Evolutionary conservation across 2,797 vertebrate species (phyloP).

Genomic region (Mormyrus proboscirostris): DNA sequence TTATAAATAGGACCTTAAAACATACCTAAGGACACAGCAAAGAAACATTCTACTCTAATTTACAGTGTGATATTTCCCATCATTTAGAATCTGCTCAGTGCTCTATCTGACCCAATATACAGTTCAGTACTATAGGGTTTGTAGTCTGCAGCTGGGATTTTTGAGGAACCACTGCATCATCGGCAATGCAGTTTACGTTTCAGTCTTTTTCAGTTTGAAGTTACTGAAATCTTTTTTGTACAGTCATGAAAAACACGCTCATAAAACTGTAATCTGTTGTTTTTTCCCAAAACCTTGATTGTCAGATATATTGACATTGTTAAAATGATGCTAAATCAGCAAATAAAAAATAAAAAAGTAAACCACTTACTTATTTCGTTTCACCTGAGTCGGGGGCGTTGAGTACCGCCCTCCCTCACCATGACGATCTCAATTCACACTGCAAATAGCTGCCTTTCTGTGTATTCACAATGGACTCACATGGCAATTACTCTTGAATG

Average conservation of each 20-base stretch:
- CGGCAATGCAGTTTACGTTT: no score
- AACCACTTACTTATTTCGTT: not conserved
- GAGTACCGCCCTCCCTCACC: not conserved
- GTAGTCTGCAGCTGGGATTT: not conserved
- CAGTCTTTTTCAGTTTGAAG: no score
- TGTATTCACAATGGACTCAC: not conserved
- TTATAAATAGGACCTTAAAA: not conserved
- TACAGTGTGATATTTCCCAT: not conserved
- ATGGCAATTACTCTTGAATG: not conserved
- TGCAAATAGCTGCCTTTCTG: not conserved
- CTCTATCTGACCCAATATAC: slow-evolving; percentile 3
- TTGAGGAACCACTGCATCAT: no score
- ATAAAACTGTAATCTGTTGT: not conserved
- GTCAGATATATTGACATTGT: not conserved
- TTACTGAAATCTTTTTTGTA: not conserved
- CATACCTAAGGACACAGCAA: not conserved
- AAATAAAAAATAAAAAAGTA: not conserved
- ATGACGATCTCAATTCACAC: not conserved
- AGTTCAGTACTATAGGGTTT: not conserved
- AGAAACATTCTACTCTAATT: not conserved
- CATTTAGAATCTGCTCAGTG: not conserved
- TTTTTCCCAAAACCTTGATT: not conserved
- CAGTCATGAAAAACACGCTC: not conserved
- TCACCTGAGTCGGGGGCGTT: not conserved
- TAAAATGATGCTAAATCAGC: not conserved